phyloP scores from a whole-genome alignment of 2,113 vertebrate genomes.

The Monarcha castaneiventris region DNA sequence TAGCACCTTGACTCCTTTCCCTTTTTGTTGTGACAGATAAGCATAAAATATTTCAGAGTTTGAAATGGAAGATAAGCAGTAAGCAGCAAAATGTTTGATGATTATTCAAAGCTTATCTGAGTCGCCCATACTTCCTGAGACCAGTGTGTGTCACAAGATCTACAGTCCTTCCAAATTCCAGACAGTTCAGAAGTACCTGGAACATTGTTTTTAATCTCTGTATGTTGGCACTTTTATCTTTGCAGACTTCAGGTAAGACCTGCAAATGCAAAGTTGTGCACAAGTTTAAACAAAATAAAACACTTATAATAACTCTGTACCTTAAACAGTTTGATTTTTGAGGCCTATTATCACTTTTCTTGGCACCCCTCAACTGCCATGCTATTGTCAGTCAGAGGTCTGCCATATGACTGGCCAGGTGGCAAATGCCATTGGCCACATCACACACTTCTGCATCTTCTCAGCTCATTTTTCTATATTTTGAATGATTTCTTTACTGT shows the following conservation, averaged over 20 bases:
- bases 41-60: background rate
- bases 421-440: background rate
- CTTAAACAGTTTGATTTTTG: background rate
- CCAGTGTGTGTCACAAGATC: background rate
- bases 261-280: background rate
- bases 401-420: background rate
- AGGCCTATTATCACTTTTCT: background rate
- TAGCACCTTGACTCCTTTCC: background rate
- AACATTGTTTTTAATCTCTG: background rate
- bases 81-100: background rate
- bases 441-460: background rate
- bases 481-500: background rate
- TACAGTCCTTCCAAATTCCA: background rate
- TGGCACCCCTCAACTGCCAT: background rate
- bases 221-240: background rate
- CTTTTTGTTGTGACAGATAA: slow-evolving; percentile 9
- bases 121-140: background rate
- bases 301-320: too few species aligned
- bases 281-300: background rate
- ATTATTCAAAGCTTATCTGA: slow-evolving; percentile 40
- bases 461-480: background rate
- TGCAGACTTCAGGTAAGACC: background rate
- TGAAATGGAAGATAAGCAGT: background rate
- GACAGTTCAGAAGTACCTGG: background rate
- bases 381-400: background rate